Base-by-base conservation (phyloP, 2,113 vertebrate genomes). In the Scomber scombrus region DNA sequence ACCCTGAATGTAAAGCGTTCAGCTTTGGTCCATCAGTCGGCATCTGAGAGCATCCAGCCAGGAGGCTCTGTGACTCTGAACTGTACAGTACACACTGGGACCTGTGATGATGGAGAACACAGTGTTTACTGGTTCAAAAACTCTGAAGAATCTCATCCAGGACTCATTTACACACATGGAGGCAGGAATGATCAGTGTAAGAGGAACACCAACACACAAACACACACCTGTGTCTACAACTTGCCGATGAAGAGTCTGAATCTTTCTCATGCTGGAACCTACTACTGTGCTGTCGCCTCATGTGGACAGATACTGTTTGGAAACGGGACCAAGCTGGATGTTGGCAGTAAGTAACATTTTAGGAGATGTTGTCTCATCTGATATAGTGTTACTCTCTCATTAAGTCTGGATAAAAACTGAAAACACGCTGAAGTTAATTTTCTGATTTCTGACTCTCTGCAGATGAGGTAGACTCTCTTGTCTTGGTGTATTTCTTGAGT, bases 41-140 rank as follows among this genome's bases (percentile, higher is more conserved):
- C 34, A 40, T 40, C 8, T 51, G 8, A 40, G 34, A 40, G 34
- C 34, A 40, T 40, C 34, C 34, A 85, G 34, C 34, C 34, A 40
- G 34, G 34, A 40, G 34, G 34, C 34, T 40, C 34, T 40, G 34
- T 40, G 34, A 40, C 34, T 40, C 34, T 40, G 34, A 40, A 40
- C 34, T 40, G 34, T 40, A 40, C 34, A 40, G 34, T 40, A 40
- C 34, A 40, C 34, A 40, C 34, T 40, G 34, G 34, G 34, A 40
- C 7, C 60, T 89, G 90, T 88, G 75, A 72, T 18, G 89, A 21
- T 40, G 34, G 34, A 85, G 64, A 62, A 72, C 80, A 60, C 50
- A 80, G 69, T n/a, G 82, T 93, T 71, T 92, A 93, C 84, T 93
- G 92, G 92, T 87, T 93, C 70, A 89, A 14, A 64, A n/a, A 55